Evolutionary conservation across 2,113 vertebrate species (phyloP).

Genomic region (Scolopax mira): DNA sequence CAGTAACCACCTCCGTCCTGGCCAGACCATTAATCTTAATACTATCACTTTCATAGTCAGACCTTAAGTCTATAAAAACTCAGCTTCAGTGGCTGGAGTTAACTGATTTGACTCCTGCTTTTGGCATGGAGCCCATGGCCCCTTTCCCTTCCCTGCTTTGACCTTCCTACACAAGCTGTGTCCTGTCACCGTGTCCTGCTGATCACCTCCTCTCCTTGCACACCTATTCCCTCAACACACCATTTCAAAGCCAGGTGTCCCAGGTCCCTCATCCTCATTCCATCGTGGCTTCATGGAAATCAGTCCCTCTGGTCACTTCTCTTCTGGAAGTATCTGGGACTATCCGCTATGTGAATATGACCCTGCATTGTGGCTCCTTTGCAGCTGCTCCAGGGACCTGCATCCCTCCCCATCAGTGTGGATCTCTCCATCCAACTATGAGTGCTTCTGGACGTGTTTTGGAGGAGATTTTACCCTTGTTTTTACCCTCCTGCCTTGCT

Average conservation of each 20-base stretch:
- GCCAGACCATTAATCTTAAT: neutral
- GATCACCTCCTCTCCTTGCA: neutral
- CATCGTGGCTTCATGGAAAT: neutral
- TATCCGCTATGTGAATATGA: neutral
- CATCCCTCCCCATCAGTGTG: neutral
- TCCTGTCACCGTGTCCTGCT: neutral
- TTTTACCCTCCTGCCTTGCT: neutral
- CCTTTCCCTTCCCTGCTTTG: neutral
- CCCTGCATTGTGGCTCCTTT: neutral
- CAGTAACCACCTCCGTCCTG: rapidly evolving
- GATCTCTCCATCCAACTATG: neutral
- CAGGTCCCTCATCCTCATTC: neutral
- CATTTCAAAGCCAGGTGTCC: neutral
- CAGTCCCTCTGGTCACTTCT: neutral
- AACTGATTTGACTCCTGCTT: neutral
- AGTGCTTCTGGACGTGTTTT: neutral
- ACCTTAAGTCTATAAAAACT: neutral
- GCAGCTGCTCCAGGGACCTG: neutral
- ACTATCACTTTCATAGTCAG: neutral
- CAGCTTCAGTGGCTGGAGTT: neutral
- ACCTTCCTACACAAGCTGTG: neutral
- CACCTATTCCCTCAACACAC: neutral
- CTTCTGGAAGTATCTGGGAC: neutral
- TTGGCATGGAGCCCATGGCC: neutral
- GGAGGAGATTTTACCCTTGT: neutral